Conservation (phyloP, 2,797 vertebrate genomes). For the Pteronotus mesoamericanus region DNA sequence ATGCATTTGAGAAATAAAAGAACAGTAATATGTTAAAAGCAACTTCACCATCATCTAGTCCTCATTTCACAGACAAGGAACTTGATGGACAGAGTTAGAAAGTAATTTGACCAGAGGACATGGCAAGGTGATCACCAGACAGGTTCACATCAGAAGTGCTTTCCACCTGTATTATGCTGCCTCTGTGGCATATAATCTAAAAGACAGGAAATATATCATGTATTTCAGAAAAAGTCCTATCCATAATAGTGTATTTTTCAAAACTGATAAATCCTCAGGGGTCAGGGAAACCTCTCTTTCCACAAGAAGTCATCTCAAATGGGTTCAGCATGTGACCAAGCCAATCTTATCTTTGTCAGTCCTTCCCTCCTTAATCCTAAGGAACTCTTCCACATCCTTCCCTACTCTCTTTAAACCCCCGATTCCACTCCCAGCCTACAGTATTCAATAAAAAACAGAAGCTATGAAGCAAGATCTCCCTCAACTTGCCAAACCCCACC, state of each 20-base stretch:
- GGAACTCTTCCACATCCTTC: background rate
- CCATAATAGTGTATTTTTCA: background rate
- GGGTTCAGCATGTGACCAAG: background rate
- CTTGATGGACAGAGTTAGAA: background rate
- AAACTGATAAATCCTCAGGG: background rate
- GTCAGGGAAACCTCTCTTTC: background rate
- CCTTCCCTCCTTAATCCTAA: background rate
- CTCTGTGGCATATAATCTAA: background rate
- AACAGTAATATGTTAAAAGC: background rate
- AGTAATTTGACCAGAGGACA: background rate
- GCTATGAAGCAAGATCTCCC: background rate
- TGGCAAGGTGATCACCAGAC: background rate
- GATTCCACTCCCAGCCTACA: background rate
- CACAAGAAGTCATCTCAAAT: background rate
- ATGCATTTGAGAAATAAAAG: background rate
- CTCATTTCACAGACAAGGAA: background rate
- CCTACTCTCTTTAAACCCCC: background rate
- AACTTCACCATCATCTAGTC: background rate
- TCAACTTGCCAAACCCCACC: background rate
- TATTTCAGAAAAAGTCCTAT: slow-evolving; percentile 16
- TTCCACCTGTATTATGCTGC: background rate
- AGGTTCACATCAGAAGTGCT: background rate
- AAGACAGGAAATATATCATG: background rate
- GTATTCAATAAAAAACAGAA: background rate
- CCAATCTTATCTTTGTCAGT: background rate